Base-by-base conservation (phyloP, 2,113 vertebrate genomes). In the Athene cunicularia region DNA sequence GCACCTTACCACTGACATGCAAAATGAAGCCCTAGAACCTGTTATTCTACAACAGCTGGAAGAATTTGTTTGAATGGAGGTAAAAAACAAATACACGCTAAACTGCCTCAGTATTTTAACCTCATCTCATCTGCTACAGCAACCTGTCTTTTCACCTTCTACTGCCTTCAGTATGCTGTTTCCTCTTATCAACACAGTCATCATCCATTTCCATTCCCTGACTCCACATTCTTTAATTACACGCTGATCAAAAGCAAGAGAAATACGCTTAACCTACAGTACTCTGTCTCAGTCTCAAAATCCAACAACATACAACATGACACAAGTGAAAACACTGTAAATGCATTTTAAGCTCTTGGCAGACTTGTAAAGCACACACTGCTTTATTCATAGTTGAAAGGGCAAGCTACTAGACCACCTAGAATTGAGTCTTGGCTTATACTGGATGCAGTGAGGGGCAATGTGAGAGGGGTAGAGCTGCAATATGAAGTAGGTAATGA, bases 181-280 rank as follows among this genome's bases (percentile, higher is more conserved):
- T 75, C 18, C 24, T 67, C 35, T 59, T 60, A 63, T 39, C 62
- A 75, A 7, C 18, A 30, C 1, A 0, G 71, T 21, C 15, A 9
- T 11, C 3, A 0, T 3, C 60, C n/a, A 26, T 11, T 56, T 49
- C 41, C 6, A 7, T 43, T 66, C 37, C 53, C 60, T 68, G 27
- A 89, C 55, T 73, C 30, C 1, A 0, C 14, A 8, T 24, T 91
- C 27, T 43, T 77, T 85, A 86, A 77, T 60, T 62, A 41, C 6
- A 26, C 1, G 3, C 8, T 68, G 15, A 71, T 32, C 12, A 52
- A 58, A 67, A 84, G 68, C 39, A 86, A 71, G 26, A 86, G 14
- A 67, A 67, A 63, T 8, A 50, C 0, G 0, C 26, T 73, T 74
- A 53, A 18, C 47, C 37, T 63, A 13, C 33, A 53, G n/a, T 37